These are phyloP conservation scores for Liasis olivaceus DNA, from an alignment of 2,797 vertebrate species.

Conservation along the genomic window DNA sequence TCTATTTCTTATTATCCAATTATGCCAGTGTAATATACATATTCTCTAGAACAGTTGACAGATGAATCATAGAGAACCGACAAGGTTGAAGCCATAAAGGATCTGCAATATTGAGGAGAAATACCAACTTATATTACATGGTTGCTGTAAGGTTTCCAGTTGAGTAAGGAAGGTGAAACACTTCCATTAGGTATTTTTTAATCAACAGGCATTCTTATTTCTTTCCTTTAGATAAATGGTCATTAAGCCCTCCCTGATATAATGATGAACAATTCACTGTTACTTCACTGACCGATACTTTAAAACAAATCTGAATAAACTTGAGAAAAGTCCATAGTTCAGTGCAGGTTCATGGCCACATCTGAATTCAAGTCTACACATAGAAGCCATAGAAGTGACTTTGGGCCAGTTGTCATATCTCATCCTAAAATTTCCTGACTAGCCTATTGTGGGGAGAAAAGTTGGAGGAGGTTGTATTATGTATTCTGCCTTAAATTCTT, in stretches of 20 bases:
- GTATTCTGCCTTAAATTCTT: not conserved
- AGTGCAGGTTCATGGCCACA: not conserved
- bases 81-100: not conserved
- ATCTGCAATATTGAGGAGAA: not conserved
- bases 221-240: not conserved
- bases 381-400: not conserved
- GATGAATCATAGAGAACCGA: not conserved
- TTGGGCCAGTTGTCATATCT: not conserved
- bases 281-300: not conserved
- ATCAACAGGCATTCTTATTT: not conserved
- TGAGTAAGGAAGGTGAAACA: not conserved
- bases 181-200: not conserved
- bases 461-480: not conserved
- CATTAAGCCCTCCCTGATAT: not conserved
- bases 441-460: not conserved
- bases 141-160: not conserved
- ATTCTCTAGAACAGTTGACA: not conserved
- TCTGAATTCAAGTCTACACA: not conserved
- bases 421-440: not conserved
- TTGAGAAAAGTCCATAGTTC: not conserved
- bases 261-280: not conserved
- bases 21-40: not conserved
- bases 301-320: not conserved
- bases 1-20: not conserved
- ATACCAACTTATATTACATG: not conserved